phyloP scores from a whole-genome alignment of 2,113 vertebrate species.

The Cygnus buccinator region DNA sequence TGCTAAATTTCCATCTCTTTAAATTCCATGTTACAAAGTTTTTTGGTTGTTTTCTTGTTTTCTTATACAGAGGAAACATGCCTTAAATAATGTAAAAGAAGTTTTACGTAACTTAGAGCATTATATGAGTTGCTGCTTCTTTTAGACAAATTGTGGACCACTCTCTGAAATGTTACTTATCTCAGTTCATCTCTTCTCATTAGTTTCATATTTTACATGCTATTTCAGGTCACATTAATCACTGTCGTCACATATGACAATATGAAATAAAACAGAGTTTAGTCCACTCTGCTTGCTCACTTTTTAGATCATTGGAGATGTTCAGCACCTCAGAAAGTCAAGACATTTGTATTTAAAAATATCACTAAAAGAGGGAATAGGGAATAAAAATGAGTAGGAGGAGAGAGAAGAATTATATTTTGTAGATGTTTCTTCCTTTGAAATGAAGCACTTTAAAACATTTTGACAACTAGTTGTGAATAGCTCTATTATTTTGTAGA shows the following conservation, averaged over 20 bases:
- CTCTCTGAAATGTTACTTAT: neutral
- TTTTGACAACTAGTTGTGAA: constrained; percentile 3
- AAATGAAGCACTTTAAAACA: constrained; percentile 20
- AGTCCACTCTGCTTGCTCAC: neutral
- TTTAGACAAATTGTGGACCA: neutral
- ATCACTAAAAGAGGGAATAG: neutral
- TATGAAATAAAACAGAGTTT: neutral
- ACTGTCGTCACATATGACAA: neutral
- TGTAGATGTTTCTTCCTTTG: neutral
- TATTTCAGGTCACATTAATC: neutral
- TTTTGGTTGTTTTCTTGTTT: neutral
- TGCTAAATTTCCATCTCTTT: neutral
- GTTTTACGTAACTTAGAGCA: neutral
- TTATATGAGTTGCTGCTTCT: neutral
- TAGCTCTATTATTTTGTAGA: neutral
- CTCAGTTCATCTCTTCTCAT: neutral
- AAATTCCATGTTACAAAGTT: neutral
- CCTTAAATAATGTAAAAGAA: neutral
- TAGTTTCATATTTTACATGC: neutral
- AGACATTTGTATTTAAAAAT: neutral
- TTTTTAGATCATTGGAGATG: neutral
- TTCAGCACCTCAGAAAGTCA: neutral
- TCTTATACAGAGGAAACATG: neutral
- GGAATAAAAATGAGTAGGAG: constrained; percentile 25
- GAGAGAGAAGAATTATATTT: neutral